Percentiles rank a stretch among this genome's conserved stretches.
Conservation (phyloP, 2,888 invertebrate species). For the Axea sp. region DNA sequence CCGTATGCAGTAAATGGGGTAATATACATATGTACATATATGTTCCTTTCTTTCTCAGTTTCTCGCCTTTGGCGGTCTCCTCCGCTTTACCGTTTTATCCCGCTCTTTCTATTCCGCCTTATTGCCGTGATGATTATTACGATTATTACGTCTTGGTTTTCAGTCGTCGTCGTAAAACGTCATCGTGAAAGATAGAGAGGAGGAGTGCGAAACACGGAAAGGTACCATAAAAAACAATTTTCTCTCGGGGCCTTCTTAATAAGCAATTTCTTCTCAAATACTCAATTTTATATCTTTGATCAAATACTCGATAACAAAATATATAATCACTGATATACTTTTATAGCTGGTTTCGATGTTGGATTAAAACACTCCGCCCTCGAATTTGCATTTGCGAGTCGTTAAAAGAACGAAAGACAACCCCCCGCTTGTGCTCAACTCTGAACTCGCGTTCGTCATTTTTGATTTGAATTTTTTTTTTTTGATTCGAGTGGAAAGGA, state of each 20-base stretch:
- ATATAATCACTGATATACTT: too few species aligned
- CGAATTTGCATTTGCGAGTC: slow-evolving; percentile 18
- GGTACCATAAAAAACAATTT: slow-evolving; percentile 65
- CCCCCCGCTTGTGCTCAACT: too few species aligned
- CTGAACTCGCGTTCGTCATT: too few species aligned
- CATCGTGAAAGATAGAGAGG: slow-evolving; percentile 25
- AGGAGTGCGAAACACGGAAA: slow-evolving; percentile 57
- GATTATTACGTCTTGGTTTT: slow-evolving; percentile 70
- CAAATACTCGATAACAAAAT: too few species aligned
- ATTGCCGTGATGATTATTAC: slow-evolving; percentile 71
- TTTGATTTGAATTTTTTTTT: too few species aligned
- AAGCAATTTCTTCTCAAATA: slow-evolving; percentile 62
- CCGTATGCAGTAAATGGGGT: slow-evolving; percentile 56
- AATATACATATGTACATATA: slow-evolving; percentile 63
- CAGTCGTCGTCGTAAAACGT: slow-evolving; percentile 67
- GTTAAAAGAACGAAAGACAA: too few species aligned
- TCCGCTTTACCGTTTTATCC: slow-evolving; percentile 56
- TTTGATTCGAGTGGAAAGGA: too few species aligned
- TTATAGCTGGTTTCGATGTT: slow-evolving; percentile 13
- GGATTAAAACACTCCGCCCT: slow-evolving; percentile 27
- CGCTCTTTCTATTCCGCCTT: slow-evolving; percentile 56
- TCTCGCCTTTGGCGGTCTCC: slow-evolving; percentile 60
- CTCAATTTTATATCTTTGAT: slow-evolving; percentile 34
- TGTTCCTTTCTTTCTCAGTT: slow-evolving; percentile 60
- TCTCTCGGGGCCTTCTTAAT: slow-evolving; percentile 66